These are phyloP conservation scores for Autographa gamma DNA, from an alignment of 2,888 invertebrate genomes.

Conservation along the genomic window DNA sequence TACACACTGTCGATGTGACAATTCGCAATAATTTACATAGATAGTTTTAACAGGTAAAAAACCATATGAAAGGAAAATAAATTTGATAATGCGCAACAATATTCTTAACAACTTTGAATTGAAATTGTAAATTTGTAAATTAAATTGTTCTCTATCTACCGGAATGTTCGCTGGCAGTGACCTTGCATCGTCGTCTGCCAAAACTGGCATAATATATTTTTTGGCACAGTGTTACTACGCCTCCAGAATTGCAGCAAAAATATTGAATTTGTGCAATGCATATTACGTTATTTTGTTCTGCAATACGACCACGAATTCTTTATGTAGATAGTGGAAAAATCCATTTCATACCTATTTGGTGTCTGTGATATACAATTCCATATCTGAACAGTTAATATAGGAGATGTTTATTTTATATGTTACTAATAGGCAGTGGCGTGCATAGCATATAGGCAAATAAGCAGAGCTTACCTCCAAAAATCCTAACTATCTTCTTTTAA, in stretches of 20 bases:
- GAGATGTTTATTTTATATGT: neutral
- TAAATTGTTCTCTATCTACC: neutral
- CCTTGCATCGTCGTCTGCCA: conserved; percentile 19
- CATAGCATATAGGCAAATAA: too few species aligned
- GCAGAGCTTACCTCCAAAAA: too few species aligned
- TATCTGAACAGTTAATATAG: neutral
- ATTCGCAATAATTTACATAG: neutral
- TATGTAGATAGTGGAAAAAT: neutral
- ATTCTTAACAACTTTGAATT: neutral
- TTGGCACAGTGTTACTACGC: conserved; percentile 22
- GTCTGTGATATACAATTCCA: neutral
- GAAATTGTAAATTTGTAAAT: neutral
- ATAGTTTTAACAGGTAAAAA: neutral
- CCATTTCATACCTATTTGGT: neutral
- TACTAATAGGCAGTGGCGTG: too few species aligned
- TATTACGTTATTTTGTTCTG: neutral
- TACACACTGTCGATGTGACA: neutral
- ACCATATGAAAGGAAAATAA: neutral
- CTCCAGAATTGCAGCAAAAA: neutral
- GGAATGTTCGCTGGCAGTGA: conserved; percentile 1
- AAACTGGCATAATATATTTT: conserved; percentile 6
- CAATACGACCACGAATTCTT: neutral
- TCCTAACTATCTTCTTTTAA: too few species aligned
- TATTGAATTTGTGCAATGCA: conserved; percentile 4
- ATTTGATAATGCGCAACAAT: neutral